Evolutionary conservation across 2,888 invertebrate species (phyloP).

Genomic region (Scaptomyza tumidula): DNA sequence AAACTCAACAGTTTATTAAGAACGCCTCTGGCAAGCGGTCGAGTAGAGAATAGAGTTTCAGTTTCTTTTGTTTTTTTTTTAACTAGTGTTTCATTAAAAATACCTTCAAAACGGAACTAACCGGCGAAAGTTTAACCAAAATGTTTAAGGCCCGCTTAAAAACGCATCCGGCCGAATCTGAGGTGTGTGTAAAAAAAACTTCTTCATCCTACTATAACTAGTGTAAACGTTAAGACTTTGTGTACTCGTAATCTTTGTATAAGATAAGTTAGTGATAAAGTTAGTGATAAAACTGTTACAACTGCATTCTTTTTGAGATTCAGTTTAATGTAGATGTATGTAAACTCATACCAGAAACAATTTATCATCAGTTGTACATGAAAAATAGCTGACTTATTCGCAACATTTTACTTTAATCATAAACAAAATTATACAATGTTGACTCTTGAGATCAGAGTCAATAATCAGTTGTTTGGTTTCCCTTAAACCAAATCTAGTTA

Average conservation of each 20-base stretch:
- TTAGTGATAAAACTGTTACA: constrained; percentile 9
- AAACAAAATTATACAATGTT: not conserved
- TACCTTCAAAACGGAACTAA: constrained; percentile 76
- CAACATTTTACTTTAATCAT: not conserved
- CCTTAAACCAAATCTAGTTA: constrained; percentile 1
- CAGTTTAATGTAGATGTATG: no score
- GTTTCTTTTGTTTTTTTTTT: not conserved
- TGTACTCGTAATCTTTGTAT: not conserved
- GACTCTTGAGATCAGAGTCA: not conserved
- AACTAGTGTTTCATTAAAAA: constrained; percentile 17
- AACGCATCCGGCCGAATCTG: constrained; percentile 76
- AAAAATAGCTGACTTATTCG: not conserved
- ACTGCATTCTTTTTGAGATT: constrained; percentile 12
- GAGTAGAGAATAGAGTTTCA: constrained; percentile 15
- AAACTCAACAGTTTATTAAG: constrained; percentile 55
- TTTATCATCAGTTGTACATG: no score
- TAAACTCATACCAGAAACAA: no score
- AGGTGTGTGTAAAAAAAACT: constrained; percentile 70
- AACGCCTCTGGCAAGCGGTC: constrained; percentile 44
- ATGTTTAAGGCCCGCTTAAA: constrained; percentile 83
- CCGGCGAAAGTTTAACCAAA: constrained; percentile 77
- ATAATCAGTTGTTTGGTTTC: not conserved
- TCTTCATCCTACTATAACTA: not conserved
- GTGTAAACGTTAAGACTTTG: not conserved
- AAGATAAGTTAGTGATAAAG: constrained; percentile 29